Evolutionary conservation across 2,797 vertebrate genomes (phyloP), one percentile per base, ranked within the genome.

Genomic region (Otolemur crassicaudatus): DNA sequence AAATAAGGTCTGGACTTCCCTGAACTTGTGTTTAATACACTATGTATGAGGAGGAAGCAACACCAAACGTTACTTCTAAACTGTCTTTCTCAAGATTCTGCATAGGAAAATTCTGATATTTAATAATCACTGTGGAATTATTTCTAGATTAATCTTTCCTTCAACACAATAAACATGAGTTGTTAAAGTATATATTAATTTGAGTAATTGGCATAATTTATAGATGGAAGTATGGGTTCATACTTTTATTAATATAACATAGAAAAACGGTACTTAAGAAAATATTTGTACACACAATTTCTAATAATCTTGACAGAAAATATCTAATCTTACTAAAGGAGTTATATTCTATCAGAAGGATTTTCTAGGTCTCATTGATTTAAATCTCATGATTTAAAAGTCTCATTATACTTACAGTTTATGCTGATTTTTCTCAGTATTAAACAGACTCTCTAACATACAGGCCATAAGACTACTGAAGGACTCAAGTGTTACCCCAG

Each of bases 111-210:
- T 73, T 80, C 40, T 80, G 12, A 23, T 89, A 67, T 72, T 73
- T 87, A 87, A 81, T 67, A 90, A 83, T 70, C 89, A 63, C 61
- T 60, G 5, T 90, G 20, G n/a, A 94, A 34, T 90, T 94, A 83
- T 91, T 96, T 89, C 16, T 92, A 67, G 43, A 49, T 86, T 89
- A 94, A 22, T 76, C 63, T 72, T 80, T 58, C 63, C 72, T 79
- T 91, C 25, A 34, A 82, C 19, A 92, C 49, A 43, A 2, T 90
- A 61, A 93, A 81, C 53, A 37, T 75, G 25, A 76, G 6, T 72
- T 89, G 10, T 76, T 94, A 87, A 91, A 75, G 46, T 73, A 0
- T 70, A 0, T 65, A 58, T 83, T 94, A 61, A 37, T 10, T 90
- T 58, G 34, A 84, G 63, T 37, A 61, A 86, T 72, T 87, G 58